phyloP scores from a whole-genome alignment of 2,113 vertebrate species.

The Gambusia affinis region DNA sequence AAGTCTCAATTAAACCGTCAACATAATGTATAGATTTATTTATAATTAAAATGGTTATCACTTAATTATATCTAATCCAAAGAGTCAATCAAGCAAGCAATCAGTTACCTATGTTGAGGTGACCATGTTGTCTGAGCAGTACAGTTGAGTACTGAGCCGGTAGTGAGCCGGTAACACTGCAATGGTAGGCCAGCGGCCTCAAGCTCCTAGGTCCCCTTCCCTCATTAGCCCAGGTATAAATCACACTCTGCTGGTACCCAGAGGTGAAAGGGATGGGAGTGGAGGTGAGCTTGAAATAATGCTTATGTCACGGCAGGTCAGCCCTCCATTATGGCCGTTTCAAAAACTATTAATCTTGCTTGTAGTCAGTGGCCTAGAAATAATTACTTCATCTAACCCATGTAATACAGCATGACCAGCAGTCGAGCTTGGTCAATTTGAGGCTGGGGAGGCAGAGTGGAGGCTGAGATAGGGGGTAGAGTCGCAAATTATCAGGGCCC shows the following conservation, averaged over 20 bases:
- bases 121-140: constrained; percentile 32
- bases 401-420: constrained; percentile 84
- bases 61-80: constrained; percentile 12
- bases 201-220: constrained; percentile 61
- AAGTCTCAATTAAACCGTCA: background rate
- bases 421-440: constrained; percentile 83
- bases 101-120: constrained; percentile 2
- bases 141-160: constrained; percentile 1
- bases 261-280: constrained; percentile 90
- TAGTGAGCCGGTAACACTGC: constrained; percentile 36
- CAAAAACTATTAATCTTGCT: constrained; percentile 94
- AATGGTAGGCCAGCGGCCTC: constrained; percentile 43
- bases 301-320: constrained; percentile 88
- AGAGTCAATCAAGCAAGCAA: constrained; percentile 25
- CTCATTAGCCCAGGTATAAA: constrained; percentile 85
- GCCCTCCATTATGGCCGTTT: constrained; percentile 91
- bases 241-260: constrained; percentile 85
- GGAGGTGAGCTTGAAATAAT: constrained; percentile 92
- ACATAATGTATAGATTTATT: fast-evolving
- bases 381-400: constrained; percentile 90
- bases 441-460: constrained; percentile 60
- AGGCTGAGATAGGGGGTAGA: constrained; percentile 29
- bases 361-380: constrained; percentile 89
- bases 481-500: constrained; percentile 77
- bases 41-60: background rate